These are phyloP conservation scores for Muntiacus reevesi DNA, from an alignment of 2,113 vertebrate species.

Conservation along the genomic window DNA sequence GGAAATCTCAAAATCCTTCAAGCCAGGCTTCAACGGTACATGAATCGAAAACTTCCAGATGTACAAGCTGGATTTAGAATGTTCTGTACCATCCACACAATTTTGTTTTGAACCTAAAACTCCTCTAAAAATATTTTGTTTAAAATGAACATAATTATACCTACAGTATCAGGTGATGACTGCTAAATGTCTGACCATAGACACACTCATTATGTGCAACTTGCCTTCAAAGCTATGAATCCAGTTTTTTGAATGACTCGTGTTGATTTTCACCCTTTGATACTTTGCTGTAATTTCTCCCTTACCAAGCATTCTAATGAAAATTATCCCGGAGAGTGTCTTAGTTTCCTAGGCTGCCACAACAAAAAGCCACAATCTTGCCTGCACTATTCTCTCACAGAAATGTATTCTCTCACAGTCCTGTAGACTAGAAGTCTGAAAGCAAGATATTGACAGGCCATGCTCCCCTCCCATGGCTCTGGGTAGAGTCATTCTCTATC, in stretches of 20 bases:
- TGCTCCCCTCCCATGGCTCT: not conserved
- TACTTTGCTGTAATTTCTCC: not conserved
- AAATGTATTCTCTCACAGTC: not conserved
- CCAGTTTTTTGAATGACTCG: not conserved
- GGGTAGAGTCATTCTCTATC: not conserved
- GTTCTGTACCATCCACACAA: not conserved
- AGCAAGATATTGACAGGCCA: not conserved
- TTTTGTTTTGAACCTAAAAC: not conserved
- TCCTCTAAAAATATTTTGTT: not conserved
- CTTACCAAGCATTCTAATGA: not conserved
- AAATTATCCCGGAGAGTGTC: not conserved
- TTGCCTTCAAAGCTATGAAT: not conserved
- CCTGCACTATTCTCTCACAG: not conserved
- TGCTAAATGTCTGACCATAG: not conserved
- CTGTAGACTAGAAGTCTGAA: not conserved
- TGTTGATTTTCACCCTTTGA: not conserved
- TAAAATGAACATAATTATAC: not conserved
- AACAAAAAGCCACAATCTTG: not conserved
- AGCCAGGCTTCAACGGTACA: not conserved
- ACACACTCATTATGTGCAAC: not conserved
- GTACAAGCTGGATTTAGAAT: not conserved
- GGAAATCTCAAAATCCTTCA: not conserved
- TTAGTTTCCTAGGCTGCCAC: not conserved
- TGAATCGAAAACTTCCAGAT: too few species aligned
- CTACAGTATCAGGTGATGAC: not conserved